Percentiles rank a stretch among this genome's conserved stretches.
phyloP scores from a whole-genome alignment of 1,140 invertebrate genomes.

The Agraylea sexmaculata region DNA sequence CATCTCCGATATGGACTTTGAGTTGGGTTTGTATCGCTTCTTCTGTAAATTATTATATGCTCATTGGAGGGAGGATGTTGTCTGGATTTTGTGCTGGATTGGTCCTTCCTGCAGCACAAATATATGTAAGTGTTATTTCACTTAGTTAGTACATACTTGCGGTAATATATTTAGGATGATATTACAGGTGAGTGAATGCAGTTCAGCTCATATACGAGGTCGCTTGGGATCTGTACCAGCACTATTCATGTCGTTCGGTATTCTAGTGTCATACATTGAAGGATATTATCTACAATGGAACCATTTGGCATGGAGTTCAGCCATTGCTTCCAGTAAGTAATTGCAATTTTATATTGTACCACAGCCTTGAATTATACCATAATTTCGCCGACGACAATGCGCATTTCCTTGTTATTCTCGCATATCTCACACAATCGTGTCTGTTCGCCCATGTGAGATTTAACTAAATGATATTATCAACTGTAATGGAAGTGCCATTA shows the following conservation, averaged over 20 bases:
- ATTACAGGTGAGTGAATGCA: conserved; percentile 49
- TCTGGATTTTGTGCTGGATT: conserved; percentile 50
- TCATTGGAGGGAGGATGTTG: conserved; percentile 44
- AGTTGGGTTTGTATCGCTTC: conserved; percentile 43
- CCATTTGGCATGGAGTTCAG: conserved; percentile 38
- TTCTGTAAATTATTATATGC: conserved; percentile 25
- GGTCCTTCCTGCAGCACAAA: conserved; percentile 44
- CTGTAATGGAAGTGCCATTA: no score
- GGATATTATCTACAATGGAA: conserved; percentile 48
- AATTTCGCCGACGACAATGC: no score
- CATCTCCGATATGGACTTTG: conserved; percentile 39
- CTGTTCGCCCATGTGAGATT: no score
- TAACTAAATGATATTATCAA: no score
- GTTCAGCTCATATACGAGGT: conserved; percentile 48
- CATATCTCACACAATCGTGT: no score
- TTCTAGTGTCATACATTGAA: conserved; percentile 45
- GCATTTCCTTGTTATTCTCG: no score
- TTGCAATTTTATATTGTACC: neutral
- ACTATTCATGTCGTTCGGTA: conserved; percentile 49
- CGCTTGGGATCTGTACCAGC: conserved; percentile 49
- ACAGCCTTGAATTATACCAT: no score
- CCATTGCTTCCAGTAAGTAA: conserved; percentile 32
- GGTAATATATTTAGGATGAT: conserved; percentile 22
- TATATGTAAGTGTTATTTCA: conserved; percentile 43
- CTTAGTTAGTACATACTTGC: conserved; percentile 2